Evolutionary conservation across 2,888 invertebrate genomes (phyloP), one percentile per base, ranked within the genome.

Genomic region (Mycalesis mineus): DNA sequence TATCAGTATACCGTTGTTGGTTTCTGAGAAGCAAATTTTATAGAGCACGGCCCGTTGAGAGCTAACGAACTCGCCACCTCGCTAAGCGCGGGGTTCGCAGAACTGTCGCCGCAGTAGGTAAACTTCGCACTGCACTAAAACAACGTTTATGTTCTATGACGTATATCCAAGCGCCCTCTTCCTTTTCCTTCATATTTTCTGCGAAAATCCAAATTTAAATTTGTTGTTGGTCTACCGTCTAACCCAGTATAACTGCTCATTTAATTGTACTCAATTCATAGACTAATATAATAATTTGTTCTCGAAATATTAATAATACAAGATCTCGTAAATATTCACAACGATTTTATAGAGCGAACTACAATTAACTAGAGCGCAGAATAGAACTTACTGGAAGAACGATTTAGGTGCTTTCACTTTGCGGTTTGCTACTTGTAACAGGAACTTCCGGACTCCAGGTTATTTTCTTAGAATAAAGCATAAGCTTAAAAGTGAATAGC

Each of bases 11-110:
- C 8, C 31, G 3, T n/a, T 4, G 31, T n/a, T 72, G 40, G 66
- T 68, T 84, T 87, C 88, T 68, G 61, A 77, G 88, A 88, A 88
- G 73, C 71, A 69, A 51, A 74, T 80, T 88, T 87, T 87, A 88
- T 88, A 71, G 84, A 80, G 78, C 78, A 84, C 75, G 86, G 83
- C 74, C 84, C 76, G 84, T 78, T 88, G 87, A 84, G 82, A 87
- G 77, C 80, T 74, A 80, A 78, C 80, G 78, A 79, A 79, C 81
- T 79, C 70, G 72, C 75, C 68, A 69, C 70, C 75, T 71, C 67
- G 71, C 74, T 65, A 73, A 76, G 75, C 70, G 74, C 68, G 61
- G 62, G 68, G 65, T 73, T 71, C 72, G 65, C 52, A 59, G 72
- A 71, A 72, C 61, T 57, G 58, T 57, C 64, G 48, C 44, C 56